phyloP scores from a whole-genome alignment of 2,888 invertebrate species.

The Falcaria lacertinaria region DNA sequence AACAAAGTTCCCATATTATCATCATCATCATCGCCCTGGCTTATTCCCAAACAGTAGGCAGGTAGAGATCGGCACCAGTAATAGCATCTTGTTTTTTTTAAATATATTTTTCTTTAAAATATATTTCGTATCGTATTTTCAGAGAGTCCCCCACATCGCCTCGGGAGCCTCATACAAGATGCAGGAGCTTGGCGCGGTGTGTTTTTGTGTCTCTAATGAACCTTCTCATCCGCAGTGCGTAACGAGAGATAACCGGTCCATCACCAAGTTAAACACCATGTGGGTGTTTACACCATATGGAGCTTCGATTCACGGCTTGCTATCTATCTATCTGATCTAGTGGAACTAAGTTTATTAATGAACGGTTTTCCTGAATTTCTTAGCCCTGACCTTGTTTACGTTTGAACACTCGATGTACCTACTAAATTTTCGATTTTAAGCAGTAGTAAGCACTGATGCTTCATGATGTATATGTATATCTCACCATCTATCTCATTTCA shows the following conservation, averaged over 20 bases:
- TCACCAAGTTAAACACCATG: conserved; percentile 20
- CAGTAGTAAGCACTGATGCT: too few relatives aligned
- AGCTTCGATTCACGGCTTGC: not conserved
- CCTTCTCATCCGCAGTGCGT: conserved; percentile 53
- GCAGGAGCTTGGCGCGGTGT: conserved; percentile 52
- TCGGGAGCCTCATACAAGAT: conserved; percentile 71
- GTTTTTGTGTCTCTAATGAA: conserved; percentile 65
- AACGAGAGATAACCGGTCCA: conserved; percentile 36
- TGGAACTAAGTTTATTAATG: not conserved
- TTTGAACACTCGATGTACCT: too few relatives aligned
- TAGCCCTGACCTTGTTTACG: too few relatives aligned
- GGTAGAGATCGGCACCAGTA: too few relatives aligned
- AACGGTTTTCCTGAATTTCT: not conserved
- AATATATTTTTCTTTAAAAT: too few relatives aligned
- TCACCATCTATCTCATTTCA: too few relatives aligned
- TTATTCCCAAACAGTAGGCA: too few relatives aligned
- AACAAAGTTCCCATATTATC: too few relatives aligned
- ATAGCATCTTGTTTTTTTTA: too few relatives aligned
- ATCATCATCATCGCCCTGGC: too few relatives aligned
- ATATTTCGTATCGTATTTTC: not conserved
- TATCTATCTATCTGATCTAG: not conserved
- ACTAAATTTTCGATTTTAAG: too few relatives aligned
- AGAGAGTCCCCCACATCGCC: conserved; percentile 36
- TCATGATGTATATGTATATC: too few relatives aligned
- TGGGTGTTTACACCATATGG: conserved; percentile 15